Percentiles rank a stretch among this genome's conserved stretches.
These are phyloP conservation scores for Murina feae DNA, from an alignment of 2,113 vertebrate genomes.

Conservation along the genomic window DNA sequence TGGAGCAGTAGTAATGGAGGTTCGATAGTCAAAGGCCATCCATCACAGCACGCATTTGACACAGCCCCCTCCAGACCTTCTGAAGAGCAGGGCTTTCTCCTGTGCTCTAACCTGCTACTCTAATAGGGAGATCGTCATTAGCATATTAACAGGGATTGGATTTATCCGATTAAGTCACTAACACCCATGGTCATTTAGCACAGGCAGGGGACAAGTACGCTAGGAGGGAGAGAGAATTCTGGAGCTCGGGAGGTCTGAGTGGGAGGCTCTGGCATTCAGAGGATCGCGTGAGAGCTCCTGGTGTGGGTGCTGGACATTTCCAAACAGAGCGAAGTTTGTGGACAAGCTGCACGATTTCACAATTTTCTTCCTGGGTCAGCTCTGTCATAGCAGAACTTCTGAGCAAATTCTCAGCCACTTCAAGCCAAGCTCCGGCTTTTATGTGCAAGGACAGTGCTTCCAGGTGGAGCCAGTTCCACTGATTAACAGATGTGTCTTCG, in stretches of 20 bases:
- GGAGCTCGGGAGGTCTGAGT: background rate
- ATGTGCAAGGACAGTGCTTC: background rate
- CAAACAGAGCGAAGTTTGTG: background rate
- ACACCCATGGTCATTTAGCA: fast-evolving
- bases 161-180: too few relatives aligned
- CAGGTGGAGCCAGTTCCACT: background rate
- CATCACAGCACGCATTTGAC: fast-evolving
- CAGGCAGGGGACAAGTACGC: background rate
- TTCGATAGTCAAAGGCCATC: background rate
- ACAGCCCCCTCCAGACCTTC: background rate
- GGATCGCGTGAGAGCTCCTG: background rate
- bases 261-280: background rate
- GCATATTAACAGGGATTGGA: fast-evolving
- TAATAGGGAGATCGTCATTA: fast-evolving
- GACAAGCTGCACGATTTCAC: background rate
- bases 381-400: background rate
- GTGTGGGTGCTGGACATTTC: background rate
- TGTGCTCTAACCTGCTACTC: background rate
- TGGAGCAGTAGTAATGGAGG: background rate
- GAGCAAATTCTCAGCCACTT: background rate
- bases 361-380: background rate
- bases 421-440: background rate
- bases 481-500: background rate
- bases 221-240: background rate
- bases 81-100: background rate